A percentile compares a stretch with the other conserved stretches of the same genome.
Evolutionary conservation across 2,888 invertebrate species (phyloP).

Genomic region (Eurytoma adleriae): DNA sequence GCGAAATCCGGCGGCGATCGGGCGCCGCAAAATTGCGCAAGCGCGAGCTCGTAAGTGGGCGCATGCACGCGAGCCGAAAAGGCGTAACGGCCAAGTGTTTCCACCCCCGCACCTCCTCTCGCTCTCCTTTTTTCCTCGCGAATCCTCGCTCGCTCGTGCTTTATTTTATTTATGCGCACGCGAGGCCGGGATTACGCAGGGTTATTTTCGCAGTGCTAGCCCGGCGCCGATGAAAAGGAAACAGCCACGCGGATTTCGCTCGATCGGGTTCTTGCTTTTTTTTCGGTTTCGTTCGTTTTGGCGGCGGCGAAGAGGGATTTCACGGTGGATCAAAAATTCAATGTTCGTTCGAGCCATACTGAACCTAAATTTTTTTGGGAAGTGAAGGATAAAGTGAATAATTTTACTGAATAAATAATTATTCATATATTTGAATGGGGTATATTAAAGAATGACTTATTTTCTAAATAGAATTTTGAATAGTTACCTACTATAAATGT

Average conservation of each 20-base stretch:
- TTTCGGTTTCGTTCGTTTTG: too few relatives aligned
- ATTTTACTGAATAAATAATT: too few relatives aligned
- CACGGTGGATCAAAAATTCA: too few relatives aligned
- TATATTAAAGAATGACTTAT: too few relatives aligned
- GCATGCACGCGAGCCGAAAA: constrained; percentile 28
- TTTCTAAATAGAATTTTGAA: too few relatives aligned
- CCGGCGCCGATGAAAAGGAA: constrained; percentile 46
- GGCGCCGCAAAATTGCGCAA: background rate
- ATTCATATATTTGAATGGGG: too few relatives aligned
- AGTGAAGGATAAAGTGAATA: too few relatives aligned
- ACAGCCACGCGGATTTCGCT: constrained; percentile 1
- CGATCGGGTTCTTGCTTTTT: background rate
- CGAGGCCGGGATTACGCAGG: constrained; percentile 20
- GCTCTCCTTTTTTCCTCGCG: background rate
- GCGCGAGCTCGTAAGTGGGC: constrained; percentile 17
- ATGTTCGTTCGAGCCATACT: too few relatives aligned
- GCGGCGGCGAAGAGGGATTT: too few relatives aligned
- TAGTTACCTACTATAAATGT: too few relatives aligned
- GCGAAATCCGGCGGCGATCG: constrained; percentile 6
- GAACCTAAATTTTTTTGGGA: too few relatives aligned
- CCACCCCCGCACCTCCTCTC: constrained; percentile 29
- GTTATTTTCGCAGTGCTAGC: constrained; percentile 21
- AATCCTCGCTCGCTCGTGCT: too few relatives aligned
- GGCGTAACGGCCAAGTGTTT: constrained; percentile 34
- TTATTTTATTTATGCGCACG: constrained; percentile 42